These are phyloP conservation scores for Eurystomus glaucurus DNA, from an alignment of 2,797 vertebrate genomes.

Conservation along the genomic window DNA sequence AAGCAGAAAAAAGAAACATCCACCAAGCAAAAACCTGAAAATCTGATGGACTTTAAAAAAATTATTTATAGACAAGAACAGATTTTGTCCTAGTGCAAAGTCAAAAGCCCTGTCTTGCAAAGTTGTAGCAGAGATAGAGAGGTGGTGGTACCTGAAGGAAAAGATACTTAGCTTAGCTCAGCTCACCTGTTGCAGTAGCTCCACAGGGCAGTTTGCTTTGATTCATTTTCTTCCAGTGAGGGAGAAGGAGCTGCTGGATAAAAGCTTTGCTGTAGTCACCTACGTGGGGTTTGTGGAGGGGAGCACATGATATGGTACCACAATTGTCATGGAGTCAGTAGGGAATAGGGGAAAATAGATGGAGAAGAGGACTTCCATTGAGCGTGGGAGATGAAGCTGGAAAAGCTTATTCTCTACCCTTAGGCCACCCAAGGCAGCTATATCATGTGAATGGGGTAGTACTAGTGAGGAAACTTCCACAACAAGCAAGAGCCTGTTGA, in stretches of 20 bases:
- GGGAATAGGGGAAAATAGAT: background rate
- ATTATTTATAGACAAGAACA: background rate
- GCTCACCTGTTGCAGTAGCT: background rate
- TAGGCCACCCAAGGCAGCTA: background rate
- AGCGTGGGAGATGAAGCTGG: background rate
- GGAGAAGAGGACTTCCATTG: background rate
- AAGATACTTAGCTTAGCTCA: background rate
- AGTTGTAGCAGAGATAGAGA: background rate
- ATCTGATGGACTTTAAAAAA: background rate
- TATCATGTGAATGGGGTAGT: background rate
- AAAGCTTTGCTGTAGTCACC: background rate
- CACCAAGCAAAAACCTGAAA: background rate
- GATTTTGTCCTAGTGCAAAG: background rate
- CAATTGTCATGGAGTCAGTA: fast-evolving
- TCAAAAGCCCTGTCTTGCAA: background rate
- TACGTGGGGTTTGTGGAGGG: background rate
- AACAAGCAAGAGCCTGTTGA: background rate
- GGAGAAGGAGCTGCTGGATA: background rate
- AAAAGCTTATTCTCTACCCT: background rate
- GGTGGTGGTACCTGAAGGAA: background rate
- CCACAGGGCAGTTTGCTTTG: background rate
- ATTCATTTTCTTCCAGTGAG: background rate
- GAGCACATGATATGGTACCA: background rate
- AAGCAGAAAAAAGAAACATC: background rate
- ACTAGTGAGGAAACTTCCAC: background rate